Evolutionary conservation across 2,888 invertebrate genomes (phyloP), one percentile per base, ranked within the genome.

Genomic region (Leptogaster cylindrica): DNA sequence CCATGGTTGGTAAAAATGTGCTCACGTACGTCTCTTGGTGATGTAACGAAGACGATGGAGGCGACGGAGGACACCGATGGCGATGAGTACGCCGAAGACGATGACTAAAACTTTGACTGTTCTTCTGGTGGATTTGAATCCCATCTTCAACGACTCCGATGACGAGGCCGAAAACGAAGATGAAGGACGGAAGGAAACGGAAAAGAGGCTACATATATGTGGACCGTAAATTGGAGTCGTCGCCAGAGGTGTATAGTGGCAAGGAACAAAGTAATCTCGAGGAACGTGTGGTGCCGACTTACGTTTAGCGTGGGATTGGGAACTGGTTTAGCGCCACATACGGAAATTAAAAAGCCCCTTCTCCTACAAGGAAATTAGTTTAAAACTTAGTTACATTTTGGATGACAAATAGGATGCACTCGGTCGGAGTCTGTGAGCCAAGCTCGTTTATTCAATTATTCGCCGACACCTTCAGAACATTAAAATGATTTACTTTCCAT

Each of bases 351-450:
- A 61, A 28, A 27, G n/a, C n/a, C n/a, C n/a, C n/a, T n/a, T n/a
- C n/a, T n/a, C 44, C 44, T 36, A 44, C 41, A 28, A 61, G 44
- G 28, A 61, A 61, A 61, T 61, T 61, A 61, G 61, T 61, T 61
- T 61, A 44, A 61, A 61, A 61, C 61, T 44, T 61, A 41, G 61
- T 44, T 61, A 61, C 61, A 61, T 61, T 61, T 61, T 44, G 31
- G 61, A 41, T 61, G 61, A 61, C 61, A 61, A 61, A 61, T 61
- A 61, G 61, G 44, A 44, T 61, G 61, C 61, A 61, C 61, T 61
- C 25, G 44, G 25, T 44, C 28, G 28, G 44, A 23, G 61, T 41
- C 61, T 61, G 44, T 44, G 61, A 61, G 28, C 61, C 61, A 61
- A 44, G 18, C 41, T 41, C 44, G 44, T 16, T 61, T 61, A 61